Conservation (phyloP, 2,113 vertebrate genomes). For the Sprattus sprattus region DNA sequence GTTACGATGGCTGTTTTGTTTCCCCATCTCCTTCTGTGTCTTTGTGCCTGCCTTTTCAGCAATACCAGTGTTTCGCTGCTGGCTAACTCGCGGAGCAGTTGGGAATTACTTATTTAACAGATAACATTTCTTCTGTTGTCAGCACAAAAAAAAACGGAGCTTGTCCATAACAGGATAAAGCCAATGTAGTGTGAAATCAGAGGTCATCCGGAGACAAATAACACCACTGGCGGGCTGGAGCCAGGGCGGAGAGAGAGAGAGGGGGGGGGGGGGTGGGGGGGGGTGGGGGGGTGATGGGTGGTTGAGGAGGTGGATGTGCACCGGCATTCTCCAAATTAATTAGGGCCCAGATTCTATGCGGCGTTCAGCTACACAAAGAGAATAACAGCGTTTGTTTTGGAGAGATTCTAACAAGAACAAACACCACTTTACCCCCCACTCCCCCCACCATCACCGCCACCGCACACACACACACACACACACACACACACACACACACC, state of each 20-base stretch:
- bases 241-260: conserved; percentile 48
- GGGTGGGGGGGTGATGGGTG: no score
- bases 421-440: conserved; percentile 23
- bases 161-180: conserved; percentile 73
- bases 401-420: conserved; percentile 55
- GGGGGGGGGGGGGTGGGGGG: not conserved
- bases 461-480: not conserved
- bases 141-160: conserved; percentile 71
- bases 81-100: conserved; percentile 72
- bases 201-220: conserved; percentile 76
- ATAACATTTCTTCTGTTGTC: conserved; percentile 79
- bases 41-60: conserved; percentile 69
- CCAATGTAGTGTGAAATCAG: conserved; percentile 78
- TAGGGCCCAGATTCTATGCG: conserved; percentile 64
- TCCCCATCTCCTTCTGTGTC: conserved; percentile 53
- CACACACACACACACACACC: not conserved
- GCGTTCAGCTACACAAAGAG: conserved; percentile 55
- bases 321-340: conserved; percentile 68
- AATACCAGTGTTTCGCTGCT: conserved; percentile 73
- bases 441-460: not conserved
- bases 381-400: conserved; percentile 55
- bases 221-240: conserved; percentile 68
- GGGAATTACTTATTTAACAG: conserved; percentile 83
- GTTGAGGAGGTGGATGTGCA: conserved; percentile 40
- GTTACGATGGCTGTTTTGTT: conserved; percentile 49